Conservation (phyloP, 1,140 invertebrate genomes). For the Penaeus indicus region DNA sequence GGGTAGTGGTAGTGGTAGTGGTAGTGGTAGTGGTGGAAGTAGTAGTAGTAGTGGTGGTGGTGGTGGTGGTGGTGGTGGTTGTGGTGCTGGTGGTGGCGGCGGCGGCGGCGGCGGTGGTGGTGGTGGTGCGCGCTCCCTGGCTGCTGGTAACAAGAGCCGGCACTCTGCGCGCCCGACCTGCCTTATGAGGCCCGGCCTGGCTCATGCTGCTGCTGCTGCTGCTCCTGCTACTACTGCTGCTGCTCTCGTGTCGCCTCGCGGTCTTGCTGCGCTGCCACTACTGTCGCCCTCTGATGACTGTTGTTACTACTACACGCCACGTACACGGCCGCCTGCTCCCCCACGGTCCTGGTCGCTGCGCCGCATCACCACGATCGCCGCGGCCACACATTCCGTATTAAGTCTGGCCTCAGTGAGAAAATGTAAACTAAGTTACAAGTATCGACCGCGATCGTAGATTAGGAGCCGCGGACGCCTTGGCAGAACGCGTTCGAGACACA, state of each 20-base stretch:
- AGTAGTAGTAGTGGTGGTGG: neutral
- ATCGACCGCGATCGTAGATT: constrained; percentile 41
- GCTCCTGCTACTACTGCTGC: constrained; percentile 9
- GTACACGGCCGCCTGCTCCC: neutral
- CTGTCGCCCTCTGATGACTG: constrained; percentile 6
- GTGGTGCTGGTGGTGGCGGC: neutral
- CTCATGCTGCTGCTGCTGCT: neutral
- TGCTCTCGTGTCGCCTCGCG: too few relatives aligned
- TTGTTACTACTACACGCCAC: neutral
- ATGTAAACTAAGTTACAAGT: constrained; percentile 51
- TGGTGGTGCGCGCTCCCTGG: constrained; percentile 1
- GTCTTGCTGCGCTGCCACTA: neutral
- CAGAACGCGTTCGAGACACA: too few relatives aligned
- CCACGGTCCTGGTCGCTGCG: neutral
- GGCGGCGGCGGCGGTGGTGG: neutral
- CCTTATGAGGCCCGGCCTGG: constrained; percentile 46
- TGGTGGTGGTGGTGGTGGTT: neutral
- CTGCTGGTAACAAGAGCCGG: constrained; percentile 47
- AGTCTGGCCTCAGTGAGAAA: constrained; percentile 32
- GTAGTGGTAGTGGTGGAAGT: neutral
- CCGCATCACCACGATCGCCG: constrained; percentile 24
- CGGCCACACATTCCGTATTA: constrained; percentile 40
- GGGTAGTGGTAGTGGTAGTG: neutral
- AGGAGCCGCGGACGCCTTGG: too few relatives aligned
- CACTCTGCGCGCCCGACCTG: constrained; percentile 23